A percentile compares a stretch with the other conserved stretches of the same genome.
Conservation (phyloP, 2,888 invertebrate species). For the Strigamia transsilvanica region DNA sequence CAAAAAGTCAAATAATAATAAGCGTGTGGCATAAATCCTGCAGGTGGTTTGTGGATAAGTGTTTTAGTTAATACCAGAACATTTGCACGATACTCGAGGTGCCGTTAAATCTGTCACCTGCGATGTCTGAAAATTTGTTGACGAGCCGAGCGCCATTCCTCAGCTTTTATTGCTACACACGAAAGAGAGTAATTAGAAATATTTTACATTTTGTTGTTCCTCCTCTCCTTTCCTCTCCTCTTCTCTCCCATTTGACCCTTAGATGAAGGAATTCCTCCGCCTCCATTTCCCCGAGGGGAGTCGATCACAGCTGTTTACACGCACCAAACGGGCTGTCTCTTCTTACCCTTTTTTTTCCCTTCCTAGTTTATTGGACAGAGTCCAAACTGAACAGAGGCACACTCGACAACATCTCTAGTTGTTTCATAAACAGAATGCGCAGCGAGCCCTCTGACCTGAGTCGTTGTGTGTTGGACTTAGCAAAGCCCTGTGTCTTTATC, state of each 20-base stretch:
- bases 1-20: no score
- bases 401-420: constrained; percentile 49
- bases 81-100: no score
- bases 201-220: constrained; percentile 42
- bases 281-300: constrained; percentile 45
- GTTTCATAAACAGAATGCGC: constrained; percentile 48
- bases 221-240: no score
- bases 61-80: no score
- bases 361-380: constrained; percentile 33
- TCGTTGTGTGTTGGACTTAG: constrained; percentile 43
- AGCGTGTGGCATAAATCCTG: no score
- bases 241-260: constrained; percentile 24
- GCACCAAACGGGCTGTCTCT: constrained; percentile 37
- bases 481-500: constrained; percentile 48
- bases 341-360: neutral
- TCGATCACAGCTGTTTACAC: constrained; percentile 49
- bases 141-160: neutral
- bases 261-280: constrained; percentile 34
- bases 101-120: constrained; percentile 4
- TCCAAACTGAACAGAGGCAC: constrained; percentile 39
- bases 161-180: neutral
- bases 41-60: no score
- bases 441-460: constrained; percentile 46
- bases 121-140: neutral
- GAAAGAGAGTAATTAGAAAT: constrained; percentile 33